These are phyloP conservation scores for Heliconius cydno DNA, from an alignment of 2,888 invertebrate genomes.

Conservation along the genomic window DNA sequence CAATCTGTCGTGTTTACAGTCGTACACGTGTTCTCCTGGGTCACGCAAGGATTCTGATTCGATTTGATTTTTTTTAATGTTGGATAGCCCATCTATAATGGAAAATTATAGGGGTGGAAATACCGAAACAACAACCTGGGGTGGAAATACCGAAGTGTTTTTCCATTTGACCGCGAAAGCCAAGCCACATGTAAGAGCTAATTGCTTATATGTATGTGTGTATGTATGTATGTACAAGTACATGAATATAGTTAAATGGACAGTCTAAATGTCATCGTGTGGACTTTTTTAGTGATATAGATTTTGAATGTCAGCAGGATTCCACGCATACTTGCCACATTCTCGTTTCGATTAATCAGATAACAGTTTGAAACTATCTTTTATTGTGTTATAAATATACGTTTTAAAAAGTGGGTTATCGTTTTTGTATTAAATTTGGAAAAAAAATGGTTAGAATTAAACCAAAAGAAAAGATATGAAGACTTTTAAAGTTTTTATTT, in stretches of 20 bases:
- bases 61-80: too few relatives aligned
- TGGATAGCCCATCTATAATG: too few relatives aligned
- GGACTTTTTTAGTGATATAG: constrained; percentile 50
- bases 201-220: background rate
- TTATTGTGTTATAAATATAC: background rate
- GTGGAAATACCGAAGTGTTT: background rate
- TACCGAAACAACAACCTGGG: too few relatives aligned
- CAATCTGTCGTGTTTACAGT: too few relatives aligned
- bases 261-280: constrained; percentile 53
- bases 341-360: constrained; percentile 8
- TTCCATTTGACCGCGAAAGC: background rate
- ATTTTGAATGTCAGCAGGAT: constrained; percentile 52
- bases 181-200: background rate
- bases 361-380: background rate
- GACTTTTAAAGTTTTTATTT: too few relatives aligned
- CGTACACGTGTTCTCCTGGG: too few relatives aligned
- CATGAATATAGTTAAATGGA: background rate
- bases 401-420: background rate
- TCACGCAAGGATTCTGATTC: too few relatives aligned
- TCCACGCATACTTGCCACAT: constrained; percentile 34
- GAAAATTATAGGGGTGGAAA: too few relatives aligned
- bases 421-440: background rate
- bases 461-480: background rate
- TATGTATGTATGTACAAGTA: background rate
- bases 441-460: background rate